These are phyloP conservation scores for Acridotheres tristis DNA, from an alignment of 2,797 vertebrate species.

Conservation along the genomic window DNA sequence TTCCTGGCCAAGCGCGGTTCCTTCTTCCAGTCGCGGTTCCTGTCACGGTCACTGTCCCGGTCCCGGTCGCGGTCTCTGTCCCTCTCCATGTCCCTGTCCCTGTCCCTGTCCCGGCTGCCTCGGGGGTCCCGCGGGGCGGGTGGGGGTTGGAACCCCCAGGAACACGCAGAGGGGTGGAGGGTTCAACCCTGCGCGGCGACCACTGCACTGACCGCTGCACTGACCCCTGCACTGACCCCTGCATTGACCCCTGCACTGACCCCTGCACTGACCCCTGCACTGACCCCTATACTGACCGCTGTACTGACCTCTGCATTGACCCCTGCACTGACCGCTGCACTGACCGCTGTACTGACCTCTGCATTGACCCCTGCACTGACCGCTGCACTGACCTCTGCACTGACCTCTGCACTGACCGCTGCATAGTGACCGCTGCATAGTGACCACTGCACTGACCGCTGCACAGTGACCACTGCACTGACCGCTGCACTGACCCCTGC, in stretches of 20 bases:
- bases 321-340: background rate
- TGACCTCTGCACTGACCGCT: background rate
- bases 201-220: background rate
- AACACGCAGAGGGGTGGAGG: background rate
- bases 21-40: no score
- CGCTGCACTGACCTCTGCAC: background rate
- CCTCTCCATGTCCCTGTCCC: background rate
- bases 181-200: background rate
- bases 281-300: background rate
- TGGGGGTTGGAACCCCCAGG: background rate
- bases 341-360: background rate
- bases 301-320: no score
- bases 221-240: background rate
- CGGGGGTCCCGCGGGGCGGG: background rate
- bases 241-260: background rate
- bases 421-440: no score
- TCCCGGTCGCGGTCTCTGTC: background rate
- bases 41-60: no score
- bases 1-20: no score
- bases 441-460: no score
- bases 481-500: no score
- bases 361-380: background rate
- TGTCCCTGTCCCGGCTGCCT: background rate
- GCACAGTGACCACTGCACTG: no score
- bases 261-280: rapidly evolving